phyloP scores from a whole-genome alignment of 2,888 invertebrate species.

The Platycnemis pennipes region DNA sequence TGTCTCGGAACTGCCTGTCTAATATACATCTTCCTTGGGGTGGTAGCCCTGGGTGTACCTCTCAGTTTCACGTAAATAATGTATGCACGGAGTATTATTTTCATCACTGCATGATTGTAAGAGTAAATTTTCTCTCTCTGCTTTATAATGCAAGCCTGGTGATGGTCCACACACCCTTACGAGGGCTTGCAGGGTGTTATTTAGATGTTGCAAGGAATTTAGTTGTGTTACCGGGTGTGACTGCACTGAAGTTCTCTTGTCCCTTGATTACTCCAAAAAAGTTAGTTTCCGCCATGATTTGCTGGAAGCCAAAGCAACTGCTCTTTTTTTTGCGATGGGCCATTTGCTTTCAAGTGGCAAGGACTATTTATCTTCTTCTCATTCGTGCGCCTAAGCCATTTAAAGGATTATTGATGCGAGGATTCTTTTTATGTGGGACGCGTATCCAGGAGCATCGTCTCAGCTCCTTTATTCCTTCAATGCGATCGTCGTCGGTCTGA shows the following conservation, averaged over 20 bases:
- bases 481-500: constrained; percentile 11
- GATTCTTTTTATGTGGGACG: background rate
- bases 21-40: too few relatives aligned
- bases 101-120: too few relatives aligned
- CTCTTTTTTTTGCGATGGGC: background rate
- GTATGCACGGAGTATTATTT: too few relatives aligned
- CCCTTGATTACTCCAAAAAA: background rate
- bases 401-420: constrained; percentile 37
- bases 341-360: background rate
- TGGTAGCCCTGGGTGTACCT: too few relatives aligned
- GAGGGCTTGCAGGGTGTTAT: too few relatives aligned
- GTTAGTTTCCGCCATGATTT: background rate
- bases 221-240: too few relatives aligned
- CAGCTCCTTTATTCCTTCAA: background rate
- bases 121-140: too few relatives aligned
- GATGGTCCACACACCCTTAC: too few relatives aligned
- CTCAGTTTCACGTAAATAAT: too few relatives aligned
- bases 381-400: constrained; percentile 30
- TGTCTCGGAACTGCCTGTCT: too few relatives aligned
- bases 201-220: too few relatives aligned
- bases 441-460: background rate
- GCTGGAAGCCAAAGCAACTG: constrained; percentile 21
- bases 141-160: too few relatives aligned
- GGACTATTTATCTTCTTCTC: background rate
- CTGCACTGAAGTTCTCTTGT: background rate